Evolutionary conservation across 2,113 vertebrate species (phyloP), one percentile per base, ranked within the genome.

Genomic region (Vanacampus margaritifer): DNA sequence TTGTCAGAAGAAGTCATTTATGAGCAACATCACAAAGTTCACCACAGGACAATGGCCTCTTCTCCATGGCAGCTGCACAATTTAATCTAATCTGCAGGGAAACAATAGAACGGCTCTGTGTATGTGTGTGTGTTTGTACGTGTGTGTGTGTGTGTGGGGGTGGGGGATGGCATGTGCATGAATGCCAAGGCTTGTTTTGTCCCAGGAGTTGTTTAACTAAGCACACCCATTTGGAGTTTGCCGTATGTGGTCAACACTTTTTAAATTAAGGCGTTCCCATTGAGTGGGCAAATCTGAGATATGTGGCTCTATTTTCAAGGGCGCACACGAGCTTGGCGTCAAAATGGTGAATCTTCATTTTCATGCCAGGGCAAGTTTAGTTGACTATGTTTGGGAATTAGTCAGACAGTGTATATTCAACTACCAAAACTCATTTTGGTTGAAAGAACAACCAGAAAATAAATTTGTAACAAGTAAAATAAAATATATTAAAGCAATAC

Each of bases 51-150:
- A 24, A 39, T 13, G n/a, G 36, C 21, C 59, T 12, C 10, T 36
- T 61, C 21, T 61, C 36, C 36, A 41, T 21, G n/a, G 24, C 13
- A 12, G 21, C 35, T 21, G 51, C 74, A 62, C 64, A 8, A 48
- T 76, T 78, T 71, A 71, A 79, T 77, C 77, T 71, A 79, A 80
- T 77, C 76, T 74, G 69, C 65, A 48, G 23, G 14, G 23, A 62
- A 63, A 69, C 73, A 84, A 77, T 84, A 69, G 69, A 58, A 2
- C 1, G 37, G 43, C 69, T 80, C 60, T 76, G 63, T 64, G 45
- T 60, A 68, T 41, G 10, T 10, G 10, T 21, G 73, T 53, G 62
- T 36, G 68, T 39, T 66, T 32, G 19, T 50, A 17, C 54, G 59
- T 72, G 78, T 61, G 69, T 56, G 1, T 3, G 36, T 58, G 68